Conservation (phyloP, 2,113 vertebrate species). For the Apaloderma vittatum region DNA sequence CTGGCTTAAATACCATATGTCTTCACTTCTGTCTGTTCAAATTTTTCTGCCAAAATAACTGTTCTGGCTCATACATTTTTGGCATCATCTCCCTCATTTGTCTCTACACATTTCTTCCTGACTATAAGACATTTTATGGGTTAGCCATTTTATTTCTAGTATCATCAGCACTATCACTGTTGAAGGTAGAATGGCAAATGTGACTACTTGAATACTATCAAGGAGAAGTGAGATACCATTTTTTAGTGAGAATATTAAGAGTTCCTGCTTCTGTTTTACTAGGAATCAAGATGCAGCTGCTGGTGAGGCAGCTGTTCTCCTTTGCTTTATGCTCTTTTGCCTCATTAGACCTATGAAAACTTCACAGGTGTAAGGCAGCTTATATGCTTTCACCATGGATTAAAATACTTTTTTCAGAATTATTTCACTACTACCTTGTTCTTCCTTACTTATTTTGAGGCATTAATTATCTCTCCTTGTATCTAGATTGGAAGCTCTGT, state of each 20-base stretch:
- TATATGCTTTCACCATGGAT: background rate
- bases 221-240: background rate
- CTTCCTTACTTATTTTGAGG: background rate
- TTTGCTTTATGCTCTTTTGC: background rate
- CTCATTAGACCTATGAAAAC: background rate
- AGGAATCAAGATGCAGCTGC: background rate
- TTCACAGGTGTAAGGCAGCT: background rate
- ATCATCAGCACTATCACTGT: background rate
- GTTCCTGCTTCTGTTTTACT: background rate
- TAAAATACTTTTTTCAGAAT: background rate
- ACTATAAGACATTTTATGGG: background rate
- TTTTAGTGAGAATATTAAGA: background rate
- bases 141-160: background rate
- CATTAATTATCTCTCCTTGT: background rate
- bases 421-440: background rate
- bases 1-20: background rate
- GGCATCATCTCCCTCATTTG: background rate
- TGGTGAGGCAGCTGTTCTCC: background rate
- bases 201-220: background rate
- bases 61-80: background rate
- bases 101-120: background rate
- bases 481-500: background rate
- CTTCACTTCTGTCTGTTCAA: background rate
- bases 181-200: background rate
- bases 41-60: slow-evolving; percentile 21